Conservation (phyloP, 23 tunicate genomes). For the Aplidium turbinatum region DNA sequence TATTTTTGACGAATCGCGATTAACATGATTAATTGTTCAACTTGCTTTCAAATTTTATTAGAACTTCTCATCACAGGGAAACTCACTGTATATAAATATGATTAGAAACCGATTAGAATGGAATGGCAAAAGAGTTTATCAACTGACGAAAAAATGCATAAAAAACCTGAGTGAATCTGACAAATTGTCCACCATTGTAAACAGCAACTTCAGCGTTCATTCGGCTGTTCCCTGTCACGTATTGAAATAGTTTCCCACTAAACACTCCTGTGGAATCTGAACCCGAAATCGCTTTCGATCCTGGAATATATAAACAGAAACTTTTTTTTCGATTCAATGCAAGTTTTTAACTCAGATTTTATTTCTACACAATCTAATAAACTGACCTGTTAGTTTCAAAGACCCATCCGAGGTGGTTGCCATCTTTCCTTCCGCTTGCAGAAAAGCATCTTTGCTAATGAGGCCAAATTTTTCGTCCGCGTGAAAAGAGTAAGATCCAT, state of each 20-base stretch:
- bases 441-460: slow-evolving; percentile 41
- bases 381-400: slow-evolving; percentile 48
- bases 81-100: neutral
- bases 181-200: slow-evolving; percentile 66
- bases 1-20: too few species aligned
- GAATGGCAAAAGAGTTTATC: too few species aligned
- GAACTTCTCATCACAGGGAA: neutral
- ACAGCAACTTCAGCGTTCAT: slow-evolving; percentile 58
- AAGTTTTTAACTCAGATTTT: neutral
- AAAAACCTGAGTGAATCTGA: slow-evolving; percentile 68
- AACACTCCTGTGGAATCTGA: slow-evolving; percentile 58
- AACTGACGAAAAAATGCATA: too few species aligned
- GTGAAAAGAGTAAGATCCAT: slow-evolving; percentile 62
- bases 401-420: slow-evolving; percentile 35
- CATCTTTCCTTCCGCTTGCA: slow-evolving; percentile 59
- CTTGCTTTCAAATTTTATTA: too few species aligned
- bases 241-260: slow-evolving; percentile 41
- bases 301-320: too few species aligned
- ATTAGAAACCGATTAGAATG: too few species aligned
- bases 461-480: slow-evolving; percentile 50
- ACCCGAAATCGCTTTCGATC: slow-evolving; percentile 48
- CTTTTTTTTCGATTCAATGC: too few species aligned
- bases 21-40: too few species aligned
- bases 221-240: slow-evolving; percentile 31
- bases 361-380: too few species aligned